Base-by-base conservation (phyloP, 2,113 vertebrate species). In the Pseudois nayaur region DNA sequence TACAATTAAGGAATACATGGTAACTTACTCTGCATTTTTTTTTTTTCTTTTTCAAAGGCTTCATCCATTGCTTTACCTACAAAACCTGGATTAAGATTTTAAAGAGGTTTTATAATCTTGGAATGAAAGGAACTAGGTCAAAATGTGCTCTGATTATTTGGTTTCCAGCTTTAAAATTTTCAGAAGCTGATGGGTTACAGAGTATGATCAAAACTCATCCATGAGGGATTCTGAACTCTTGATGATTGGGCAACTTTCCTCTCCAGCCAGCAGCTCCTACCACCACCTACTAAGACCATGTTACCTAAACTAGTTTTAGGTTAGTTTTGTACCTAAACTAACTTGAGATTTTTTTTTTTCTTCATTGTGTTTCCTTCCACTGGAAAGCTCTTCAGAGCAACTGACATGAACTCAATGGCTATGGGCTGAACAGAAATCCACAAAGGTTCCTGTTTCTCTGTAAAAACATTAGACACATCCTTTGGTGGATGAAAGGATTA, bases 191-290 rank as follows among this genome's bases (percentile, higher is more conserved):
- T 7, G 29, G 48, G 48, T 62, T 67, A 36, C 25, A 83, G 48
- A 92, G 15, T 25, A n/a, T 27, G 36, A 62, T 43, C 81, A 19
- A 43, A 57, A 57, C 4, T 40, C 33, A 15, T 21, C 62, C 36
- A 33, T 0, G 3, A 17, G 7, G 62, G 21, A 3, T 15, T 84
- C 8, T 3, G 29, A 50, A 36, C 45, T 64, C 87, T 3, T 0
- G 4, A 14, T 54, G 17, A 31, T 0, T 6, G 11, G 17, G n/a
- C n/a, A 67, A 71, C n/a, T 25, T 67, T 43, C 27, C 31, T 84
- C 54, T 43, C 43, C n/a, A 14, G n/a, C 45, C n/a, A 33, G 10
- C 33, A 13, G 67, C 54, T 52, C 21, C n/a, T 31, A 45, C 48
- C 33, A 29, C 48, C 13, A 16, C 36, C 79, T 12, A 25, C 60